Percentiles rank a stretch among this genome's conserved stretches.
These are phyloP conservation scores for Dasyurus viverrinus DNA, from an alignment of 2,113 vertebrate species.

Conservation along the genomic window DNA sequence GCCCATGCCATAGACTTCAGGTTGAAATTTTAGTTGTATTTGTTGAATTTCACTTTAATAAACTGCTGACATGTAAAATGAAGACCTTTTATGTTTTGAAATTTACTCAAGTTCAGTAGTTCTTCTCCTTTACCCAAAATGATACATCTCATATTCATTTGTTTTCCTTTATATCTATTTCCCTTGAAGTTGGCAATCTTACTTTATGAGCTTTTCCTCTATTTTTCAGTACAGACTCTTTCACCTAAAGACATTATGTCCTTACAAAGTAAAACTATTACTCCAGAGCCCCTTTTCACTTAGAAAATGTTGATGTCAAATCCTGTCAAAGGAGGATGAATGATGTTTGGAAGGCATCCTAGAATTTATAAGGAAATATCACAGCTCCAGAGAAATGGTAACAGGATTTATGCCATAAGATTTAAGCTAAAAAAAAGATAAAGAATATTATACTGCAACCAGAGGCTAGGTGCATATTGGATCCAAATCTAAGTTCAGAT, in stretches of 20 bases:
- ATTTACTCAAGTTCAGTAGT: background rate
- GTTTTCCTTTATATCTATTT: background rate
- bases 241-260: background rate
- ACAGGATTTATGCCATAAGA: background rate
- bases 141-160: conserved; percentile 1
- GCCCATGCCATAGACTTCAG: background rate
- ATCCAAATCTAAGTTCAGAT: background rate
- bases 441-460: background rate
- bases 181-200: background rate
- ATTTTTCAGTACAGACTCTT: background rate
- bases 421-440: background rate
- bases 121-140: background rate
- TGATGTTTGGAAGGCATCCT: conserved; percentile 4
- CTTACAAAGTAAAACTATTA: conserved; percentile 5
- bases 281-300: background rate
- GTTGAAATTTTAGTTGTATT: no score
- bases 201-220: background rate
- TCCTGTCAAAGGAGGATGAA: background rate
- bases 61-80: background rate
- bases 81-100: conserved; percentile 2
- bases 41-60: no score
- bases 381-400: background rate
- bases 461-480: background rate
- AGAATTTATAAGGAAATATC: background rate
- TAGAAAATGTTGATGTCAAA: background rate